A percentile compares a stretch with the other conserved stretches of the same genome.
phyloP scores from a whole-genome alignment of 2,113 vertebrate genomes.

The Calidris pugnax region DNA sequence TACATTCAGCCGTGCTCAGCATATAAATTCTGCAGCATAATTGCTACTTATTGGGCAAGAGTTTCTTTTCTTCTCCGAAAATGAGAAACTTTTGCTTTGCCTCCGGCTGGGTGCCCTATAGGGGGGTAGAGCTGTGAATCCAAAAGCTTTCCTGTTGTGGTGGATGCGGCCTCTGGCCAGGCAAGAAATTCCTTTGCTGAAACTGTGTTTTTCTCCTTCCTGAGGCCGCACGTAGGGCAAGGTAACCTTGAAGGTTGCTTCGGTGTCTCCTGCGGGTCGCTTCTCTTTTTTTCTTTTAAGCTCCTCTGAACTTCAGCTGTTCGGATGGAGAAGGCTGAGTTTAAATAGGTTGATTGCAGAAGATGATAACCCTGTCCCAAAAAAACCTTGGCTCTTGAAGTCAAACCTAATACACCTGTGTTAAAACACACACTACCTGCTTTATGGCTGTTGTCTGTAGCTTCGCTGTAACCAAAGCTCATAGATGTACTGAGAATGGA shows the following conservation, averaged over 20 bases:
- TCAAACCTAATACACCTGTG: not conserved
- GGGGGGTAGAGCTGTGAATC: constrained; percentile 59
- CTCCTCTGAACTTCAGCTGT: not conserved
- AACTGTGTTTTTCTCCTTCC: constrained; percentile 68
- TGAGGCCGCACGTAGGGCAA: constrained; percentile 29
- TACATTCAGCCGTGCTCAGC: constrained; percentile 77
- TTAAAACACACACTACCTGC: not conserved
- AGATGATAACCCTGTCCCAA: not conserved
- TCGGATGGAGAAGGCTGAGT: not conserved
- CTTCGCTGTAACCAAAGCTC: not conserved
- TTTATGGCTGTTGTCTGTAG: not conserved
- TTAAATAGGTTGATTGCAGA: not conserved
- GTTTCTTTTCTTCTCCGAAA: constrained; percentile 74
- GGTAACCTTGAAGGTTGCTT: constrained; percentile 64
- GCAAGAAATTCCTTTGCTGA: constrained; percentile 73
- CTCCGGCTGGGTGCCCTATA: constrained; percentile 62
- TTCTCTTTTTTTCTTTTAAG: not conserved
- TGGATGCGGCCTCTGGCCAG: constrained; percentile 71
- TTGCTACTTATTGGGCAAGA: constrained; percentile 77
- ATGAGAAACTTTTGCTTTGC: constrained; percentile 66
- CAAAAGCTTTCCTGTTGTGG: constrained; percentile 73
- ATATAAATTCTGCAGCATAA: constrained; percentile 81
- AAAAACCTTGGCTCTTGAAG: not conserved
- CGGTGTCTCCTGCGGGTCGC: not conserved
- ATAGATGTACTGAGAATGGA: not conserved